phyloP scores from a whole-genome alignment of 2,113 vertebrate species.

The Hypomesus transpacificus region DNA sequence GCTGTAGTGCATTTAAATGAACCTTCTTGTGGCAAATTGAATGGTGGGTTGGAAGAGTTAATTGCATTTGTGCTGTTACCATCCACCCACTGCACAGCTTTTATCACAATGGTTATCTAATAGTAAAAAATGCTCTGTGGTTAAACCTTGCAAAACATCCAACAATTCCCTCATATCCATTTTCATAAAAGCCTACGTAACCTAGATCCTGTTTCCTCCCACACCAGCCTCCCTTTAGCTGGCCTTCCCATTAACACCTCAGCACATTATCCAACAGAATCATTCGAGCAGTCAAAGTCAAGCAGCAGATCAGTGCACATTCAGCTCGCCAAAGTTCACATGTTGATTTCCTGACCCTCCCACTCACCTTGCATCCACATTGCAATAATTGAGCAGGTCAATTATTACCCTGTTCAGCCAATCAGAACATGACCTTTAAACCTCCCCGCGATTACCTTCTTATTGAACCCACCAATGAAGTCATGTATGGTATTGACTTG shows the following conservation, averaged over 20 bases:
- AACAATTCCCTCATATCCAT: conserved; percentile 54
- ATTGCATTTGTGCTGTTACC: conserved; percentile 59
- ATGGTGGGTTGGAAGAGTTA: conserved; percentile 53
- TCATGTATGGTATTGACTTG: conserved; percentile 28
- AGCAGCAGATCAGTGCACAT: conserved; percentile 25
- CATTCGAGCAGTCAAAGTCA: conserved; percentile 13
- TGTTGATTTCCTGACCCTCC: conserved; percentile 41
- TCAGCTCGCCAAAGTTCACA: conserved; percentile 41
- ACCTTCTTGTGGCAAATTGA: conserved; percentile 52
- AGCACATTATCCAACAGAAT: conserved; percentile 39
- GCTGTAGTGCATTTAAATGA: background rate
- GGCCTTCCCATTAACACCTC: conserved; percentile 35
- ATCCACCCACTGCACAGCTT: conserved; percentile 58
- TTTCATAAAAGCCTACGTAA: conserved; percentile 55
- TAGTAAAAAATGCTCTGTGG: conserved; percentile 41
- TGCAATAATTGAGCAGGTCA: conserved; percentile 26
- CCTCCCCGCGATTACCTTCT: conserved; percentile 29
- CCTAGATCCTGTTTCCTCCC: conserved; percentile 60
- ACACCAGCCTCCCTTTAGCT: conserved; percentile 40
- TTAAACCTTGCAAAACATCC: conserved; percentile 39
- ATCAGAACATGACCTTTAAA: conserved; percentile 40
- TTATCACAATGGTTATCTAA: conserved; percentile 67
- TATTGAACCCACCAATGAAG: conserved; percentile 49
- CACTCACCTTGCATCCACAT: conserved; percentile 54
- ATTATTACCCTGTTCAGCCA: conserved; percentile 41